Percentiles rank a stretch among this genome's conserved stretches.
These are phyloP conservation scores for Acanthopagrus latus DNA, from an alignment of 2,797 vertebrate species.

Conservation along the genomic window DNA sequence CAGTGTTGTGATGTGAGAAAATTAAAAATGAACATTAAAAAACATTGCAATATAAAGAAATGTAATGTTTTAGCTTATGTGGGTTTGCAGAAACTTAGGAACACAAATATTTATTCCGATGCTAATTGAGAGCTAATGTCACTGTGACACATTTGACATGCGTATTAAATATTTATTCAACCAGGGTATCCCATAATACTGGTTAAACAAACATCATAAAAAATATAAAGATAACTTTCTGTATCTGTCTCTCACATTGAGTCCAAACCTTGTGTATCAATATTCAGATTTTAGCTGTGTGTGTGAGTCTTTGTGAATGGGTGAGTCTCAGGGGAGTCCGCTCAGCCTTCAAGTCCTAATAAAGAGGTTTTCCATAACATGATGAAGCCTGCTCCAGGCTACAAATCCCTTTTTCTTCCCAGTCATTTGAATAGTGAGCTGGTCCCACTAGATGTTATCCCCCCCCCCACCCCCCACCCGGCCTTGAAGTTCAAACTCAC, in stretches of 20 bases:
- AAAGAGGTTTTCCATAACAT: slow-evolving; percentile 68
- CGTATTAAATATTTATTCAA: not conserved
- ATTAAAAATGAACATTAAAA: no score
- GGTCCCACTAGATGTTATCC: slow-evolving; percentile 58
- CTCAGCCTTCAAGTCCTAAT: slow-evolving; percentile 55
- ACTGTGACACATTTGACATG: not conserved
- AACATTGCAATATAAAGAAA: no score
- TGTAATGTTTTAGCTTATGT: no score
- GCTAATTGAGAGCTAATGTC: not conserved
- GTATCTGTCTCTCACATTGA: not conserved
- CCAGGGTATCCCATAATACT: not conserved
- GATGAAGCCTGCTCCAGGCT: slow-evolving; percentile 58
- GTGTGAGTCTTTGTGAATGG: slow-evolving; percentile 14
- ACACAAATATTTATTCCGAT: not conserved
- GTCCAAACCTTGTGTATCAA: slow-evolving; percentile 13
- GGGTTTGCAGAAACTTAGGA: not conserved
- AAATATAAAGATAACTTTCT: no score
- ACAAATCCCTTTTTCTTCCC: slow-evolving; percentile 54
- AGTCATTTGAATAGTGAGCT: slow-evolving; percentile 69
- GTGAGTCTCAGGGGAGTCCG: slow-evolving; percentile 42
- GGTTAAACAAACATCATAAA: no score
- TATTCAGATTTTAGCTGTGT: not conserved
- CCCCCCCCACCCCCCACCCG: not conserved
- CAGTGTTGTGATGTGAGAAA: no score
- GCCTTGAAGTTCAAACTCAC: slow-evolving; percentile 75